Conservation (phyloP, 2,113 vertebrate species). For the Paramisgurnus dabryanus region DNA sequence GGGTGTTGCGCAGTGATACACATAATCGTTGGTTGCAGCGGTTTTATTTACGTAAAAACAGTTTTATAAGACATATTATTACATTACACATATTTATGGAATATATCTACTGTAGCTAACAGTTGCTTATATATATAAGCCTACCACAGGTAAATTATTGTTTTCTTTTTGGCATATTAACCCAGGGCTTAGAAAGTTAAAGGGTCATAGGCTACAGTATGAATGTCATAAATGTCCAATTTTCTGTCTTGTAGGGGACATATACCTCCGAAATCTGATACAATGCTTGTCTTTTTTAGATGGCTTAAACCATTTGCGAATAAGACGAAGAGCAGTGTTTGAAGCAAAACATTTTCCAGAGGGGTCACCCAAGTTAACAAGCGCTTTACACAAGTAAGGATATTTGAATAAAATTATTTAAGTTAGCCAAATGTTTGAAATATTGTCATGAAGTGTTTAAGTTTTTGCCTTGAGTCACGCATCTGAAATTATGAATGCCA, state of each 20-base stretch:
- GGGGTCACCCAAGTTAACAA: too few relatives aligned
- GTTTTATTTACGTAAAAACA: too few relatives aligned
- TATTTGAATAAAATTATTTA: neutral
- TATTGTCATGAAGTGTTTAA: conserved; percentile 69
- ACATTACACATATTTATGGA: too few relatives aligned
- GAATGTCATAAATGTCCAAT: too few relatives aligned
- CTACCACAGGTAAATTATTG: too few relatives aligned
- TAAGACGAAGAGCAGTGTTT: conserved; percentile 72
- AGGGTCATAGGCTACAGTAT: neutral
- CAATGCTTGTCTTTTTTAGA: conserved; percentile 75
- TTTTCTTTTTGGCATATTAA: conserved; percentile 65
- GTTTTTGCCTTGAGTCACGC: conserved; percentile 64
- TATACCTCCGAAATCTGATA: conserved; percentile 63
- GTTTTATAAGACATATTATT: too few relatives aligned
- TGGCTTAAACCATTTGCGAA: conserved; percentile 55
- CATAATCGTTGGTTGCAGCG: too few relatives aligned
- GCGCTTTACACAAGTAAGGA: neutral
- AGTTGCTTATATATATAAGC: too few relatives aligned
- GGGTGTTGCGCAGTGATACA: too few relatives aligned
- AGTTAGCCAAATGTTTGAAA: neutral
- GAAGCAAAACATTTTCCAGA: too few relatives aligned
- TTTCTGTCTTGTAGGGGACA: conserved; percentile 58
- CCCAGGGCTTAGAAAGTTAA: conserved; percentile 78
- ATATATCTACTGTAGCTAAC: too few relatives aligned
- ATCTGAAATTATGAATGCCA: neutral